Conservation (phyloP, 2,113 vertebrate species). For the Acrocephalus kingi region DNA sequence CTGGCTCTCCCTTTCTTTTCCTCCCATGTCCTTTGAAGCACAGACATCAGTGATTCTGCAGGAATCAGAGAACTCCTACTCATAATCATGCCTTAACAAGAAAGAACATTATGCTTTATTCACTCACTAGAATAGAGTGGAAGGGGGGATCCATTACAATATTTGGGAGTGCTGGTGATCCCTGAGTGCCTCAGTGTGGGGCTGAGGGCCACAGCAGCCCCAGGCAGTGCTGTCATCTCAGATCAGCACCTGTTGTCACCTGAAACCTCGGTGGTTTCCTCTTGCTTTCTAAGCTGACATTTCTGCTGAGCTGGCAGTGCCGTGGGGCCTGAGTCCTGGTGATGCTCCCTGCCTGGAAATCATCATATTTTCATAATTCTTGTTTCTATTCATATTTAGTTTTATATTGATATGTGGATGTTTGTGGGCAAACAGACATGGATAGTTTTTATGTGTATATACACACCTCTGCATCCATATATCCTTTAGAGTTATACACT, state of each 20-base stretch:
- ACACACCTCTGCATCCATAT: neutral
- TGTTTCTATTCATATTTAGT: rapidly evolving
- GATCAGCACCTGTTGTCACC: neutral
- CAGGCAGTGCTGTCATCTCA: neutral
- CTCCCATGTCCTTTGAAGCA: neutral
- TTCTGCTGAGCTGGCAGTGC: neutral
- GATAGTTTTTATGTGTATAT: rapidly evolving
- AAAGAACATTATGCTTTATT: rapidly evolving
- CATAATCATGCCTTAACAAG: neutral
- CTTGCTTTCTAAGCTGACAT: neutral
- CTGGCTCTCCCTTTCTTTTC: neutral
- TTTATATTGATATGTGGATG: neutral
- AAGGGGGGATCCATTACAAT: neutral
- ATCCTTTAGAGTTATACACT: neutral
- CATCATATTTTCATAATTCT: rapidly evolving
- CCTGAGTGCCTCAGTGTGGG: neutral
- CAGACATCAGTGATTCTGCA: neutral
- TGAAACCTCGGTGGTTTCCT: neutral
- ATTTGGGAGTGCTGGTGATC: neutral
- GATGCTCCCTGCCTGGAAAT: neutral
- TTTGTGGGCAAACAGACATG: neutral
- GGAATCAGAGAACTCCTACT: neutral
- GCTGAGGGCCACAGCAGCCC: neutral
- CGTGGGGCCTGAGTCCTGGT: neutral
- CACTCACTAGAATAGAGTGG: neutral